Base-by-base conservation (phyloP, 2,888 invertebrate genomes). In the Hesperia comma region DNA sequence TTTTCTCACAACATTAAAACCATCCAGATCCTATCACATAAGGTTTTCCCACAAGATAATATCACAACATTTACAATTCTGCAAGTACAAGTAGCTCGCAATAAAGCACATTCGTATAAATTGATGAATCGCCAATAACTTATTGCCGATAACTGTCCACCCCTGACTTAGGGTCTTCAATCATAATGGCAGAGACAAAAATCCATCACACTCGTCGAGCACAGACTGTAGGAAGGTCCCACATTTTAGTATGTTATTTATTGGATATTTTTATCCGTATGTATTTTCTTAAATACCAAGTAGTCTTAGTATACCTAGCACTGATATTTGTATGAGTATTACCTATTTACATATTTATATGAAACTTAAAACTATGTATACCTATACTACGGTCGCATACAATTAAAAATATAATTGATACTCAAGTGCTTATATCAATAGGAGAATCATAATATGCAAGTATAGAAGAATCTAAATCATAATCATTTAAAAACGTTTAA, bases 1-100 rank as follows among this genome's bases (percentile, higher is more conserved):
- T 55, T 63, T 63, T 63, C 63, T 63, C 55, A 62, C 62, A 63
- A 63, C 19, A 63, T 56, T 46, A 55, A 55, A 55, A 37, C 55
- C 55, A 19, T 46, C 55, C 26, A 63, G 55, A 55, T 55, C 56
- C 46, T 63, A 63, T 63, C 63, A 19, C 46, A n/a, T 33, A 14
- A 26, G 37, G 41, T 33, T 63, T 61, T 63, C 63, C 63, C 63
- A 63, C 63, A 63, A 33, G 63, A 63, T 63, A 56, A 46, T 56
- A 63, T 63, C 63, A 12, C 7, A 46, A 56, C 55, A 56, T 56
- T 55, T 63, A 56, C 46, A 56, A 63, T 63, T 63, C 63, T 43
- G 40, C 17, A 57, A 26, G 57, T 58, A 57, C 43, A 41, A 41
- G 57, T 26, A 26, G 43, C 26, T 10, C 41, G 41, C 21, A 21